These are phyloP conservation scores for Muscidifurax raptorellus DNA, from an alignment of 1,140 invertebrate genomes.

Conservation along the genomic window DNA sequence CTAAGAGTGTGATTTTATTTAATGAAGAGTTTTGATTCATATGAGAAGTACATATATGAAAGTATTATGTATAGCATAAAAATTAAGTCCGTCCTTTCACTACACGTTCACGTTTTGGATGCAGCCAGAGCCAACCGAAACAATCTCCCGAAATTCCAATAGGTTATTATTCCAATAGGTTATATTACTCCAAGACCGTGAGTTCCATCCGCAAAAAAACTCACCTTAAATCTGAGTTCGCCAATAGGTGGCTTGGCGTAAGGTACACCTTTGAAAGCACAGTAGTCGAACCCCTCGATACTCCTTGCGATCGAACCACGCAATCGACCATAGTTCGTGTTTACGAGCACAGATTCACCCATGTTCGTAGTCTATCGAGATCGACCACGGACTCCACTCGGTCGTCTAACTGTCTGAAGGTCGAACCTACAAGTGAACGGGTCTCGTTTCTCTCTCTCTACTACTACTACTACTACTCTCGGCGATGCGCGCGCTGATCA, in stretches of 20 bases:
- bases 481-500: too few species aligned
- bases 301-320: slow-evolving; percentile 50
- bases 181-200: too few species aligned
- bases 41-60: too few species aligned
- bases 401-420: background rate
- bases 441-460: background rate
- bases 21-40: too few species aligned
- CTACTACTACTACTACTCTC: too few species aligned
- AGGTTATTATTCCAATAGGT: too few species aligned
- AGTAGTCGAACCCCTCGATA: slow-evolving; percentile 49
- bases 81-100: too few species aligned
- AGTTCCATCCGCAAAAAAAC: background rate
- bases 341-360: slow-evolving; percentile 11
- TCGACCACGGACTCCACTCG: background rate
- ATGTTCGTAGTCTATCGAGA: background rate
- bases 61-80: too few species aligned
- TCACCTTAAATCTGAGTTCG: slow-evolving; percentile 61
- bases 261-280: slow-evolving; percentile 61
- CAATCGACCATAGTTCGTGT: slow-evolving; percentile 47
- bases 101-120: too few species aligned
- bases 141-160: too few species aligned
- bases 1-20: too few species aligned
- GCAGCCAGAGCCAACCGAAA: too few species aligned
- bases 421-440: background rate
- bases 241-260: slow-evolving; percentile 64